phyloP scores from a whole-genome alignment of 2,888 invertebrate genomes.

The Rhingia campestris region DNA sequence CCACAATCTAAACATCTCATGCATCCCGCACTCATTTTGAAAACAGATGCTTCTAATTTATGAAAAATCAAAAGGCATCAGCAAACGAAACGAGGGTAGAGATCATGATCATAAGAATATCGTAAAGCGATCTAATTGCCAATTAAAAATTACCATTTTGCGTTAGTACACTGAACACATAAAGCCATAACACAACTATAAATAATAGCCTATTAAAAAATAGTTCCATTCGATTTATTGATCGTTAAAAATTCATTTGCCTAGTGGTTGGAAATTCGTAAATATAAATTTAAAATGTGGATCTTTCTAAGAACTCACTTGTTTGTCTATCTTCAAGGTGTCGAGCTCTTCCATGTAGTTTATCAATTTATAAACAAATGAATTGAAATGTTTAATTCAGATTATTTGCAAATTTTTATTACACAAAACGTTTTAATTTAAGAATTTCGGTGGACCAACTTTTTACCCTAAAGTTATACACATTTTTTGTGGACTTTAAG shows the following conservation, averaged over 20 bases:
- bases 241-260: conserved; percentile 25
- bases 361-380: too few species aligned
- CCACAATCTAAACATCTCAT: background rate
- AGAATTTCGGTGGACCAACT: too few species aligned
- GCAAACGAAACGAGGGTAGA: background rate
- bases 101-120: conserved; percentile 3
- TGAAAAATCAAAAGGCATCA: background rate
- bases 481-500: too few species aligned
- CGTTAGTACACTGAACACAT: conserved; percentile 5
- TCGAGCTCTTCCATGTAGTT: too few species aligned
- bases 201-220: conserved; percentile 35
- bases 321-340: too few species aligned
- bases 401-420: too few species aligned
- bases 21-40: background rate
- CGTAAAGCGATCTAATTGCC: conserved; percentile 31
- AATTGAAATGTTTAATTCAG: too few species aligned
- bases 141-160: conserved; percentile 36
- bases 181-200: conserved; percentile 13
- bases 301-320: too few species aligned
- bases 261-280: background rate
- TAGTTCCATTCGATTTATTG: conserved; percentile 35
- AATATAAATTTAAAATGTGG: too few species aligned
- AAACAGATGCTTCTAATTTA: background rate
- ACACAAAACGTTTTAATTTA: too few species aligned
- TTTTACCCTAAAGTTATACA: too few species aligned